phyloP scores from a whole-genome alignment of 2,797 vertebrate species.

The Botia almorhae region DNA sequence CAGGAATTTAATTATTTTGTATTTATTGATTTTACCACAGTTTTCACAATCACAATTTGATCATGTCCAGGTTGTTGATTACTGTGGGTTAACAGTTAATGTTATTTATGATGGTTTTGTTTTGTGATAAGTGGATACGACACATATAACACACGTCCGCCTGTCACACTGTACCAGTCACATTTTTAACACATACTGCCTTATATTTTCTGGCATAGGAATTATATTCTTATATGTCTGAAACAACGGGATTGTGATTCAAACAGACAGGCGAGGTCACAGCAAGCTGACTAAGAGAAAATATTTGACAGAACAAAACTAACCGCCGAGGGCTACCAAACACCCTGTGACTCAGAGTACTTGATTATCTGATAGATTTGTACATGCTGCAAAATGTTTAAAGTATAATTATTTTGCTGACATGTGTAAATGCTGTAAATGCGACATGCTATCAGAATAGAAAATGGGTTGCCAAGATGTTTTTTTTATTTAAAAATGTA shows the following conservation, averaged over 20 bases:
- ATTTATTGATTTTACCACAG: too few relatives aligned
- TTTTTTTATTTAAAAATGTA: slow-evolving; percentile 1
- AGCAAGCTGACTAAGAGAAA: neutral
- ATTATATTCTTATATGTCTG: slow-evolving; percentile 17
- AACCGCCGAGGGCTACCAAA: too few relatives aligned
- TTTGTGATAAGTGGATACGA: neutral
- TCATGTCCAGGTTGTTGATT: too few relatives aligned
- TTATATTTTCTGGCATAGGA: slow-evolving; percentile 7
- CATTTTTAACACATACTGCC: slow-evolving; percentile 22
- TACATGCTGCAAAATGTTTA: neutral
- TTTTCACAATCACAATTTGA: too few relatives aligned
- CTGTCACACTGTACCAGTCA: neutral
- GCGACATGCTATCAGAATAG: neutral
- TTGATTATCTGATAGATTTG: neutral
- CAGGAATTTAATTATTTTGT: too few relatives aligned
- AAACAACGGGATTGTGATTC: slow-evolving; percentile 13
- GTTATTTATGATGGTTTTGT: neutral
- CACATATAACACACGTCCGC: neutral
- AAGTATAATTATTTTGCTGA: neutral
- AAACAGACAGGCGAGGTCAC: neutral
- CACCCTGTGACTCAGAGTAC: neutral
- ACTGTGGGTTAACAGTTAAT: too few relatives aligned
- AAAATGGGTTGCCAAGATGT: neutral
- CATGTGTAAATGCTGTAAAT: too few relatives aligned
- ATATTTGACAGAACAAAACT: neutral